Conservation (phyloP, 2,113 vertebrate species). For the Loxodonta africana region DNA sequence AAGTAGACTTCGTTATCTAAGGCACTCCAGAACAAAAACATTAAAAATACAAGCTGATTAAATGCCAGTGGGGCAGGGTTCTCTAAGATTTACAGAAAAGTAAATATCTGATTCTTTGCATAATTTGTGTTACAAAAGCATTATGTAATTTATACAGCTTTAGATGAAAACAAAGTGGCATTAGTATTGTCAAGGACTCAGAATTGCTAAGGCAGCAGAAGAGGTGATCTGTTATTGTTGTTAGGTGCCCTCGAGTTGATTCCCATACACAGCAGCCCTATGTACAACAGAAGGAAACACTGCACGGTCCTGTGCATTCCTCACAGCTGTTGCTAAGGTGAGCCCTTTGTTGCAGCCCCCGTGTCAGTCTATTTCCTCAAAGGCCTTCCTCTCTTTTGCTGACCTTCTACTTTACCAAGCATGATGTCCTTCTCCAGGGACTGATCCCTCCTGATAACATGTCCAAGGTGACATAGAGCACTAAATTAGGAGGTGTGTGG, state of each 20-base stretch:
- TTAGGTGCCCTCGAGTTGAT: too few relatives aligned
- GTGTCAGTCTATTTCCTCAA: too few relatives aligned
- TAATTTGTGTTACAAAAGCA: not conserved
- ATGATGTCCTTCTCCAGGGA: too few relatives aligned
- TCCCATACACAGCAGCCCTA: too few relatives aligned
- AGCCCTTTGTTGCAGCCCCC: too few relatives aligned
- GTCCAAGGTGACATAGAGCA: not conserved
- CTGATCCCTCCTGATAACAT: too few relatives aligned
- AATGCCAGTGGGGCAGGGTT: not conserved
- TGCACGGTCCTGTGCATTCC: too few relatives aligned
- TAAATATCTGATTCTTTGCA: not conserved
- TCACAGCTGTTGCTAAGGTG: too few relatives aligned
- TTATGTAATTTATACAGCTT: not conserved
- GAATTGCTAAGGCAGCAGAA: not conserved
- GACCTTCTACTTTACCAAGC: too few relatives aligned
- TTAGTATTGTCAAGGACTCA: not conserved
- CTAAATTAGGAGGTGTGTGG: not conserved
- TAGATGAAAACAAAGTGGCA: not conserved
- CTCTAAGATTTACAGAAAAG: not conserved
- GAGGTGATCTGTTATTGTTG: too few relatives aligned
- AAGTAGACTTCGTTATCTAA: not conserved
- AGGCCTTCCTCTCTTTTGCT: too few relatives aligned
- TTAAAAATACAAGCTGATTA: not conserved
- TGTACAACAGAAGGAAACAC: too few relatives aligned
- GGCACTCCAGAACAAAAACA: not conserved